A percentile compares a stretch with the other conserved stretches of the same genome.
These are phyloP conservation scores for Baccha elongata DNA, from an alignment of 2,888 invertebrate species.

Conservation along the genomic window DNA sequence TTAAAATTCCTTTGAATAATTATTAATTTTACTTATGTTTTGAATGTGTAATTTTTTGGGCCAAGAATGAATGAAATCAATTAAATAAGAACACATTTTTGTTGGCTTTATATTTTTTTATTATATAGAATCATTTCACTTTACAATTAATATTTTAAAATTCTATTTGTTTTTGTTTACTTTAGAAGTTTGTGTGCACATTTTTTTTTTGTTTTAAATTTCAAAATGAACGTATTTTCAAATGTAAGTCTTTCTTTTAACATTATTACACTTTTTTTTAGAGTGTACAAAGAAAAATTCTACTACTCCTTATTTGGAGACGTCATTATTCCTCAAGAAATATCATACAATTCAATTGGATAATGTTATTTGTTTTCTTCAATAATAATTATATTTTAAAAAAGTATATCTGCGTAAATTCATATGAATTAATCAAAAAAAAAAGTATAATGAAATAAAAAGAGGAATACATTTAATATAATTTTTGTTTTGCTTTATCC, in stretches of 20 bases:
- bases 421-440: constrained; percentile 22
- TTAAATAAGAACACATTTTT: too few species aligned
- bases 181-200: constrained; percentile 72
- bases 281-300: constrained; percentile 38
- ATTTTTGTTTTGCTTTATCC: constrained; percentile 16
- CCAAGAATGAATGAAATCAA: neutral
- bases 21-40: neutral
- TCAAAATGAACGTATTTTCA: constrained; percentile 53
- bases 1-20: too few species aligned
- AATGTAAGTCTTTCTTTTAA: constrained; percentile 61
- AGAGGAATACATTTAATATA: constrained; percentile 32
- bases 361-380: constrained; percentile 27
- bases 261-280: constrained; percentile 46
- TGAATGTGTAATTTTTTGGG: neutral
- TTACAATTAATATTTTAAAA: constrained; percentile 65
- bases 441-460: constrained; percentile 38
- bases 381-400: constrained; percentile 23
- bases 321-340: constrained; percentile 26
- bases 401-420: constrained; percentile 28
- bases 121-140: constrained; percentile 71
- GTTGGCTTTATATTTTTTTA: constrained; percentile 47
- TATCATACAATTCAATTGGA: constrained; percentile 43
- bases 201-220: constrained; percentile 43
- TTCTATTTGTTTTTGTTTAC: constrained; percentile 42
- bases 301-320: constrained; percentile 13